Percentiles rank a stretch among this genome's conserved stretches.
These are phyloP conservation scores for Eupsilia transversa DNA, from an alignment of 2,888 invertebrate species.

Conservation along the genomic window DNA sequence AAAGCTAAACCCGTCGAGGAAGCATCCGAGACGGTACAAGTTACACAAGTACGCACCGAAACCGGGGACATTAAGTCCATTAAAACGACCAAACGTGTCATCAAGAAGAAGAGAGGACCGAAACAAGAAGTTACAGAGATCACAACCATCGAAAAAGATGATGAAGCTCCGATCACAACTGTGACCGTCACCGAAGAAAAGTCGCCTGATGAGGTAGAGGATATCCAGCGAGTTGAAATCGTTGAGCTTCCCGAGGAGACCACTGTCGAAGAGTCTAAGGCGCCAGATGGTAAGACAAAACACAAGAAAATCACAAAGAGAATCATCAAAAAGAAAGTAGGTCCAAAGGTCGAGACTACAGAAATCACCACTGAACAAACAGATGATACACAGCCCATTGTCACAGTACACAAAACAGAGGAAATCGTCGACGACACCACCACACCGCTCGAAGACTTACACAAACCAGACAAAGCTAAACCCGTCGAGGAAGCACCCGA, in stretches of 20 bases:
- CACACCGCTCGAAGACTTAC: slow-evolving; percentile 63
- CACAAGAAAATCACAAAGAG: slow-evolving; percentile 77
- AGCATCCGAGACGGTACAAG: slow-evolving; percentile 11
- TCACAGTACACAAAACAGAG: slow-evolving; percentile 48
- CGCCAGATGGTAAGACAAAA: slow-evolving; percentile 70
- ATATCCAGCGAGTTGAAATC: slow-evolving; percentile 39
- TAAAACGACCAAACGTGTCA: slow-evolving; percentile 71
- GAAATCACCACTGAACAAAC: slow-evolving; percentile 73
- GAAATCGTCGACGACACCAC: slow-evolving; percentile 63
- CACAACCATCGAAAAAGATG: slow-evolving; percentile 27
- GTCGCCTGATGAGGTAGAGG: slow-evolving; percentile 65
- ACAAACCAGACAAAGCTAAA: neutral
- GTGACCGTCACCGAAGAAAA: slow-evolving; percentile 57
- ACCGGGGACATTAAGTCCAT: slow-evolving; percentile 71
- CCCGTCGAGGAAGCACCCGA: slow-evolving; percentile 35
- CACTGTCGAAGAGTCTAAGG: slow-evolving; percentile 15
- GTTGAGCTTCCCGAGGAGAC: slow-evolving; percentile 46
- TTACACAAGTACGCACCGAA: slow-evolving; percentile 51
- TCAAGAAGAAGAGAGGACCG: slow-evolving; percentile 66
- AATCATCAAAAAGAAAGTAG: slow-evolving; percentile 82
- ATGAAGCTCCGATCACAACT: slow-evolving; percentile 29
- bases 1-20: slow-evolving; percentile 69
- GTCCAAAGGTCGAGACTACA: slow-evolving; percentile 63
- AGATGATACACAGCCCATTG: slow-evolving; percentile 76
- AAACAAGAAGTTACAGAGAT: slow-evolving; percentile 68